These are phyloP conservation scores for Tethya wilhelma DNA, from an alignment of 37 sponge, comb jelly and placozoan species.

Conservation along the genomic window DNA sequence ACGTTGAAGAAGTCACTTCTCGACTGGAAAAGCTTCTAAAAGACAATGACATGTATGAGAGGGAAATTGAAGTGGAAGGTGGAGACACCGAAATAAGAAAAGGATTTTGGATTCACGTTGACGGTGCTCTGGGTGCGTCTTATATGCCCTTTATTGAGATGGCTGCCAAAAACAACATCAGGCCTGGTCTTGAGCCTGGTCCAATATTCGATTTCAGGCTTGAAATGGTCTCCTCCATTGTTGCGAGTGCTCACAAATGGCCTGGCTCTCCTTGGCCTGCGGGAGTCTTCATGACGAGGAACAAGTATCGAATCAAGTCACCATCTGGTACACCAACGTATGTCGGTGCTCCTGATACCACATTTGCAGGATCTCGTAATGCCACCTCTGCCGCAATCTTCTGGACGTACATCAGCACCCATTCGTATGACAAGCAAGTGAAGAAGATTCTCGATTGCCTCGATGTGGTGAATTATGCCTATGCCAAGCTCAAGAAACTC, in stretches of 20 bases:
- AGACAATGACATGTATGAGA: conserved; percentile 14
- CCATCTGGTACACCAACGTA: not conserved
- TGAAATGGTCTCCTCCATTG: conserved; percentile 35
- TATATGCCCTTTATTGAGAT: conserved; percentile 42
- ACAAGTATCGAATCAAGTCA: not conserved
- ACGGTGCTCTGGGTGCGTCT: conserved; percentile 32
- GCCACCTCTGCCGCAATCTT: conserved; percentile 12
- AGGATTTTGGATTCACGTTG: conserved; percentile 47
- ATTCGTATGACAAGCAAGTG: conserved; percentile 20
- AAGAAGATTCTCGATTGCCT: conserved; percentile 4
- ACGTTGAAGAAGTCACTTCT: conserved; percentile 6
- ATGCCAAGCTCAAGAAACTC: not conserved
- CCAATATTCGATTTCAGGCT: conserved; percentile 32
- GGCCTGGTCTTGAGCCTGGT: not conserved
- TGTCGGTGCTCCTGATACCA: conserved; percentile 40
- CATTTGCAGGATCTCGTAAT: conserved; percentile 36
- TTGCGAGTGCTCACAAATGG: conserved; percentile 40
- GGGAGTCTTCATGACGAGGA: conserved; percentile 32
- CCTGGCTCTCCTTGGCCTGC: conserved; percentile 22
- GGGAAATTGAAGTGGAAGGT: conserved; percentile 4
- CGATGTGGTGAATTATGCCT: not conserved
- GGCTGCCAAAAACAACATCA: conserved; percentile 7
- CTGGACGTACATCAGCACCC: conserved; percentile 48
- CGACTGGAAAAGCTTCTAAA: not conserved
- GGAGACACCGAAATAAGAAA: not conserved